Evolutionary conservation across 1,140 invertebrate genomes (phyloP).

Genomic region (Contarinia nasturtii): DNA sequence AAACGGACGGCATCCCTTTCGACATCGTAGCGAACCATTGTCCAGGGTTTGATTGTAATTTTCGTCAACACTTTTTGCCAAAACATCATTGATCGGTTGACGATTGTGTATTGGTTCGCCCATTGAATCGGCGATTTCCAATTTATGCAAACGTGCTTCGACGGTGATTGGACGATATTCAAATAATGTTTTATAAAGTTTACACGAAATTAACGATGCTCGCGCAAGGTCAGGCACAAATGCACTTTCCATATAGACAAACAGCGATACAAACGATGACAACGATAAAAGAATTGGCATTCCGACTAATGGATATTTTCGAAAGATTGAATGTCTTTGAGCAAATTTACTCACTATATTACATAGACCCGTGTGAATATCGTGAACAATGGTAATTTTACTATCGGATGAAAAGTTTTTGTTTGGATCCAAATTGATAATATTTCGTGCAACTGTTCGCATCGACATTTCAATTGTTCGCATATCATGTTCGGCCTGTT

Average conservation of each 20-base stretch:
- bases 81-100: neutral
- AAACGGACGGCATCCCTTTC: neutral
- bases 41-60: neutral
- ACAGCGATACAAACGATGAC: neutral
- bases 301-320: neutral
- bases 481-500: neutral
- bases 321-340: neutral
- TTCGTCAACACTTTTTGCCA: neutral
- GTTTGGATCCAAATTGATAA: neutral
- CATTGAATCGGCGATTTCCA: neutral
- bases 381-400: neutral
- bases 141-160: neutral
- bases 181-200: neutral
- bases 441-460: neutral
- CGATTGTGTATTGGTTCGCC: neutral
- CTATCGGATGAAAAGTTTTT: neutral
- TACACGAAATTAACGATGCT: neutral
- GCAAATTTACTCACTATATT: neutral
- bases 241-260: neutral
- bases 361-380: neutral
- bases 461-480: neutral
- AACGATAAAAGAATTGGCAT: neutral
- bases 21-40: neutral
- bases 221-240: neutral
- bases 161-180: neutral